Evolutionary conservation across 2,888 invertebrate species (phyloP), one percentile per base, ranked within the genome.

Genomic region (Machimus atricapillus): DNA sequence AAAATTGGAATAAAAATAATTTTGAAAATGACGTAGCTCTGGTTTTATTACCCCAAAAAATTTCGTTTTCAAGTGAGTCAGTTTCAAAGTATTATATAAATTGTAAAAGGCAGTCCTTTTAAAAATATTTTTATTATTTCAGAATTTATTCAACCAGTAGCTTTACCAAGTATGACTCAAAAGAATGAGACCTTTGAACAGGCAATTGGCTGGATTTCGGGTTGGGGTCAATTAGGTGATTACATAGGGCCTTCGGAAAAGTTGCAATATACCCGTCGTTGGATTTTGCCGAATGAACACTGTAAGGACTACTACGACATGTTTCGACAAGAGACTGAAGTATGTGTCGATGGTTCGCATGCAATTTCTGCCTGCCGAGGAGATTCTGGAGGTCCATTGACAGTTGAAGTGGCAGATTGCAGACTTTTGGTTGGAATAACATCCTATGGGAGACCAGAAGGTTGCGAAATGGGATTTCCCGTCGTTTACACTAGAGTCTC

Each of bases 11-110:
- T 19, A 8, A 19, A 14, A 16, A 34, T 16, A n/a, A 4, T 8
- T 52, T 83, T 19, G 7, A 14, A 27, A 79, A 87, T 56, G 88
- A 88, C 66, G 85, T 88, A 23, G 88, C 85, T 34, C 77, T 88
- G 46, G 85, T 88, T 46, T 43, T 46, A 9, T 73, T 88, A 9
- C 86, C 88, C 1, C 27, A 66, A 37, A 58, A 34, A n/a, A 19
- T 82, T 7, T 8, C 31, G 1, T 66, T 82, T 66, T 37, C 37
- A 8, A 37, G 82, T 82, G 37, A 52, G n/a, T 77, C 2, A 8
- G 40, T 77, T 31, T 74, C 8, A 56, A 81, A 23, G 6, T 12
- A 7, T 34, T 6, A 5, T 34, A 40, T 1, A 12, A 40, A 12
- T 40, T 12, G 12, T 14, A 16, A 46, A 46, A 16, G 0, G 12